Conservation (phyloP, 2,113 vertebrate species). For the Cryptomyrus ogoouensis region DNA sequence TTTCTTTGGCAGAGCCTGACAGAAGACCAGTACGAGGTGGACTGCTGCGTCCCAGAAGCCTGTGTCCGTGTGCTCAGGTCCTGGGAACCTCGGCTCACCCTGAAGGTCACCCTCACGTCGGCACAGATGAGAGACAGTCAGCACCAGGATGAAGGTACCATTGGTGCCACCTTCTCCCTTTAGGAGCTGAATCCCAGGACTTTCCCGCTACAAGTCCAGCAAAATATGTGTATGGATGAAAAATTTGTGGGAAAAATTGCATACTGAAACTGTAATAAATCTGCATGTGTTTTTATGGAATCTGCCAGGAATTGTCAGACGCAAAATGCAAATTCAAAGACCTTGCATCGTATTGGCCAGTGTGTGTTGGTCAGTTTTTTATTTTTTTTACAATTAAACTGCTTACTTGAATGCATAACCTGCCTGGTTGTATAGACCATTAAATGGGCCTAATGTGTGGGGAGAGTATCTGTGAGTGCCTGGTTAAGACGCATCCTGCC, state of each 20-base stretch:
- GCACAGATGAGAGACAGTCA: conserved; percentile 79
- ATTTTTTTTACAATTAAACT: neutral
- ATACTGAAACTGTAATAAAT: neutral
- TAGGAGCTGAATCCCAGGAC: neutral
- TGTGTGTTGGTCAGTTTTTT: neutral
- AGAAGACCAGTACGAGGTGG: conserved; percentile 88
- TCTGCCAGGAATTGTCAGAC: neutral
- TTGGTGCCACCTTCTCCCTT: neutral
- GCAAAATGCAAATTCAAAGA: neutral
- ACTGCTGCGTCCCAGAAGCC: conserved; percentile 77
- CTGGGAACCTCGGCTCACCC: conserved; percentile 80
- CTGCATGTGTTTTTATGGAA: neutral
- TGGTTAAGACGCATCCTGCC: neutral
- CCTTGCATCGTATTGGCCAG: neutral
- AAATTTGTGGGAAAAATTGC: neutral
- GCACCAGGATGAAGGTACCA: conserved; percentile 74
- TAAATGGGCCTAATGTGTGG: neutral
- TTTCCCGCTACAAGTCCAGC: neutral
- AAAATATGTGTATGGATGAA: neutral
- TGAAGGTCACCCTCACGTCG: conserved; percentile 94
- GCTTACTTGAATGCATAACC: neutral
- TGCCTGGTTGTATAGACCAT: neutral
- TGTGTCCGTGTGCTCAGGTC: conserved; percentile 83
- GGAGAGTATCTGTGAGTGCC: neutral
- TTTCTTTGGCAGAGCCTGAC: conserved; percentile 84